Percentiles rank a stretch among this genome's conserved stretches.
phyloP scores from a whole-genome alignment of 2,113 vertebrate species.

The Podiceps cristatus region DNA sequence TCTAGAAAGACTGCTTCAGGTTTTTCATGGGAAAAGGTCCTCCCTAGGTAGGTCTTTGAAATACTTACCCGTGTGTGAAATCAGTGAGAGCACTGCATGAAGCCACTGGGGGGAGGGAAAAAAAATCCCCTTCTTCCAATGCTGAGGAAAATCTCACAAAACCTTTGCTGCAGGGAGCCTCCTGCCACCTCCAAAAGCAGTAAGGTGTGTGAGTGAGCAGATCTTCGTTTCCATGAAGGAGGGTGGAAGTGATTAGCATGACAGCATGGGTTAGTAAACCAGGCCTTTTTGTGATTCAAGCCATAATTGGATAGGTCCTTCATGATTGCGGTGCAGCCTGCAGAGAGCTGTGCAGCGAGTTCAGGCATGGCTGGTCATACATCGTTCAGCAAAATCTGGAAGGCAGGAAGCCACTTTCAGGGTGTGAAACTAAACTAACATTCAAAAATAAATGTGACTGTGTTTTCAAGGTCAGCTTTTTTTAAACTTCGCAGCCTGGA shows the following conservation, averaged over 20 bases:
- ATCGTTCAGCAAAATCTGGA: background rate
- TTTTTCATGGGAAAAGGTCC: background rate
- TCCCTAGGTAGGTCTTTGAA: background rate
- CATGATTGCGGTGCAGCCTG: background rate
- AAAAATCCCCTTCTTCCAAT: background rate
- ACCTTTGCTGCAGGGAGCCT: background rate
- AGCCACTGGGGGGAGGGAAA: background rate
- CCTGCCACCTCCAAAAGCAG: background rate
- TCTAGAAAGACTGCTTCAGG: background rate
- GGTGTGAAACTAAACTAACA: conserved; percentile 30
- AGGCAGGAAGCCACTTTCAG: conserved; percentile 45
- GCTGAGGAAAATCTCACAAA: background rate
- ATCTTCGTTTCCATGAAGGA: background rate
- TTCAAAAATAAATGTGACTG: conserved; percentile 51
- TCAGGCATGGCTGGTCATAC: background rate
- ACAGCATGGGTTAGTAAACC: background rate
- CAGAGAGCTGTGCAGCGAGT: background rate
- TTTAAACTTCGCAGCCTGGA: conserved; percentile 33
- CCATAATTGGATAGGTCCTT: background rate
- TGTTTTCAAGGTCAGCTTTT: conserved; percentile 58
- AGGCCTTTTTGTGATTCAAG: background rate
- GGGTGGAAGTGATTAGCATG: background rate
- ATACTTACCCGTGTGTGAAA: background rate
- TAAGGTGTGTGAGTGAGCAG: background rate
- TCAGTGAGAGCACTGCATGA: background rate